Base-by-base conservation (phyloP, 1,140 invertebrate genomes). In the Atta texana region DNA sequence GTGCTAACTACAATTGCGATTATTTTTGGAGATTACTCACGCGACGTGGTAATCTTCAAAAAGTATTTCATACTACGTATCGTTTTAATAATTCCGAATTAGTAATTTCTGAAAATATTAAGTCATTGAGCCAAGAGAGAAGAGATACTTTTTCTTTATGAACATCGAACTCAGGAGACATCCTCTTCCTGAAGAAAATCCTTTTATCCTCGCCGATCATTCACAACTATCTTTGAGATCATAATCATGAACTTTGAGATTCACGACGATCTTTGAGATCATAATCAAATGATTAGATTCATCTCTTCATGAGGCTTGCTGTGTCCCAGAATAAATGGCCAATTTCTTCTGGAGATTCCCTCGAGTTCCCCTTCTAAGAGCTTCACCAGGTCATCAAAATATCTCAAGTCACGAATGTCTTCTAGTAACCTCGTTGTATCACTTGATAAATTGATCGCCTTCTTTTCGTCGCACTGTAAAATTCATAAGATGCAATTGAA, bases 381-480 rank as follows among this genome's bases (percentile, higher is more conserved):
- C 78, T 92, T 94, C 24, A 95, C 69, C 66, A 95, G 89, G 90
- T 95, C 94, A 68, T 95, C 94, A 55, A 94, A 89, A 87, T 94
- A 94, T 89, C 91, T 92, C 85, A 95, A 57, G 72, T 95, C 93
- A 44, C 92, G 88, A 55, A 95, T 80, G 51, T 95, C 94, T 28
- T 92, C 87, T 28, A 89, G 90, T 49, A 95, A 82, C 80, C 92
- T 90, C 12, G 61, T 91, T 59, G 93, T 87, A 24, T 91, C 81
- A 59, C 80, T 88, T 57, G 89, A 92, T 71, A 95, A 91, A 88
- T 92, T 76, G 1, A 91, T 87, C 8, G 93, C 76, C 87, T 89
- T 94, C 63, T 90, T 91, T 71, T 93, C 92, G 49, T 95, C 94
- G 49, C 72, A 92, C 94, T 95, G 89, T 85, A 71, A 81, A 68